Evolutionary conservation across 2,113 vertebrate genomes (phyloP), one percentile per base, ranked within the genome.

Genomic region (Seriola aureovittata): DNA sequence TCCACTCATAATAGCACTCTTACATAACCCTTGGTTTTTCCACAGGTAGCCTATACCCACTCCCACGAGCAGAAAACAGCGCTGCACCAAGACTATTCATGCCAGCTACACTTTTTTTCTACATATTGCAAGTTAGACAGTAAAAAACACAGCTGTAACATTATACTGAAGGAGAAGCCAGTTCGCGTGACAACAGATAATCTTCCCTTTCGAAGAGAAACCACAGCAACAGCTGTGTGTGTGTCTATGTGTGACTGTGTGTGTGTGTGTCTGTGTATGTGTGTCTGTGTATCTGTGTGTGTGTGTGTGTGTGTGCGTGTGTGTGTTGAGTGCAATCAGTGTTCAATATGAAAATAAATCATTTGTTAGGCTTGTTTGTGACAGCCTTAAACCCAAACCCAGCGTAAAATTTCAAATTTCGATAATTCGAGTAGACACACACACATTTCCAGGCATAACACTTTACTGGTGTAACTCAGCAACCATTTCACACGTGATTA

Each of bases 131-230:
- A 19, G 7, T 32, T 1, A 55, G 62, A 60, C 46, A 42, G 55
- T 40, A 52, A 75, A 29, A 78, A 86, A 76, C 48, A 55, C 48
- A 65, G 58, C 48, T 77, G 40, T 71, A 75, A 82, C 12, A 1
- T 78, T 71, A 65, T 10, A 78, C 25, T 42, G 52, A 70, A 58
- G 62, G 67, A 87, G 80, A 75, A 62, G 21, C 68, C 63, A 17
- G 77, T 59, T 85, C 3, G 81, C 83, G 80, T 89, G 88, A 91
- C 82, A 86, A 52, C 63, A 52, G 78, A 87, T 81, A 55, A 85
- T 87, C 70, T 78, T 82, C 57, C 16, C 46, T 60, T 25, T 81
- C 44, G 52, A 73, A 63, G 68, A 75, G 63, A 84, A 83, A 83
- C 78, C 84, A 73, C 77, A 81, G 65, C 48, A 76, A 54, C 76